Percentiles rank a stretch among this genome's conserved stretches.
phyloP scores from a whole-genome alignment of 1,140 invertebrate genomes.

The Heliconius hermathena region DNA sequence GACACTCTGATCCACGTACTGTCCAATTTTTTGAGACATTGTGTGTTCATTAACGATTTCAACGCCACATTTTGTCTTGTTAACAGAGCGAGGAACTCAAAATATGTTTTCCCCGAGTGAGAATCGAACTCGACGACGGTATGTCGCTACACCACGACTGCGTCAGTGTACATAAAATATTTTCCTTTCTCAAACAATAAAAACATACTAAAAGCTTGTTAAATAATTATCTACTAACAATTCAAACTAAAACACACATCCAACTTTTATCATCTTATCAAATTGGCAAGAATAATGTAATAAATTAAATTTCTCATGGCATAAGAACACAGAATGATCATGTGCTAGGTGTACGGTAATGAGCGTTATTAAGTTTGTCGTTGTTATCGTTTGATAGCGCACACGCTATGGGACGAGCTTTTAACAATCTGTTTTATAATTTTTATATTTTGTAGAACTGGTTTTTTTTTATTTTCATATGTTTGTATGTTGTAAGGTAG shows the following conservation, averaged over 20 bases:
- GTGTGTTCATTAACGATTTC: too few species aligned
- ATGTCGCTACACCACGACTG: too few species aligned
- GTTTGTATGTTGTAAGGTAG: too few species aligned
- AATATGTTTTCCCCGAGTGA: neutral
- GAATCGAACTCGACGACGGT: neutral
- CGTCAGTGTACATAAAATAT: neutral
- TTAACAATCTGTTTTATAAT: neutral
- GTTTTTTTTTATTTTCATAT: too few species aligned
- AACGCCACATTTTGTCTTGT: too few species aligned
- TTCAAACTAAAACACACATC: slow-evolving; percentile 1
- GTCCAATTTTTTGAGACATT: too few species aligned
- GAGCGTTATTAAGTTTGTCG: neutral
- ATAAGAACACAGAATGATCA: neutral
- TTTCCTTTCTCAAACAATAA: neutral
- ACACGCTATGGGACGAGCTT: neutral
- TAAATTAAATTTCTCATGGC: neutral
- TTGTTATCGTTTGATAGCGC: neutral
- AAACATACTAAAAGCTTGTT: neutral
- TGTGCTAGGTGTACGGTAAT: neutral
- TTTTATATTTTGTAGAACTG: too few species aligned
- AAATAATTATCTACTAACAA: slow-evolving; percentile 3
- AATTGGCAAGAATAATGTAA: neutral
- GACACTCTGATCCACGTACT: too few species aligned
- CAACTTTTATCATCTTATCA: neutral
- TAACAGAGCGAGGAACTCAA: neutral